Evolutionary conservation across 2,888 invertebrate genomes (phyloP).

Genomic region (Meta bourneti): DNA sequence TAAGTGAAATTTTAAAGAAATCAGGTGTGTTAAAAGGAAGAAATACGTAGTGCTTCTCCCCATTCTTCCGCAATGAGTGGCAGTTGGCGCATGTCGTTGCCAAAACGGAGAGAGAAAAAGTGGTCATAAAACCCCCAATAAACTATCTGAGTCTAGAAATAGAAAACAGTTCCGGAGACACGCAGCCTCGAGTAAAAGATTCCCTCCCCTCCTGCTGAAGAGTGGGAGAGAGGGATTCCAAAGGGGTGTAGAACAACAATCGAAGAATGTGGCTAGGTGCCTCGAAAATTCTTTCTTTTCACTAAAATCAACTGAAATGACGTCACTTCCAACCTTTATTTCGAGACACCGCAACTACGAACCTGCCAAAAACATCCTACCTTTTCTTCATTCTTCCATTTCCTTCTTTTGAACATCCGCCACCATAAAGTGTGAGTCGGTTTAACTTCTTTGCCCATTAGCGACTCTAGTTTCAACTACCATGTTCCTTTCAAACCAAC

Average conservation of each 20-base stretch:
- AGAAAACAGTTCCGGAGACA: not conserved
- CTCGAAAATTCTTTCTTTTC: not conserved
- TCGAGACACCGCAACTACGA: not conserved
- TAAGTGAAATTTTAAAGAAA: not conserved
- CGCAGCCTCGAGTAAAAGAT: not conserved
- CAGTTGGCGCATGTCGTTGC: not conserved
- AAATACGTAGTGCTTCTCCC: not conserved
- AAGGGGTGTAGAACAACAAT: not conserved
- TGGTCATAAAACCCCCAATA: not conserved
- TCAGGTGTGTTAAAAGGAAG: not conserved
- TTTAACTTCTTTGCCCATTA: not conserved
- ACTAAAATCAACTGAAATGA: not conserved
- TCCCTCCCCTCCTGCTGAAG: not conserved
- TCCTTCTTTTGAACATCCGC: too few relatives aligned
- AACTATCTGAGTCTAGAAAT: not conserved
- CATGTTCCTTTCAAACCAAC: too few relatives aligned
- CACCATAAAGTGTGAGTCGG: too few relatives aligned
- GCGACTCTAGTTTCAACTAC: too few relatives aligned
- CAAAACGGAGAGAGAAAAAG: not conserved
- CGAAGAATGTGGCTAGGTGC: not conserved
- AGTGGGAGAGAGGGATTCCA: not conserved
- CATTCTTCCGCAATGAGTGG: not conserved
- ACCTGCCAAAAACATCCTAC: not conserved
- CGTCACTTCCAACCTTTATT: not conserved
- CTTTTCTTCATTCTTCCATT: not conserved